phyloP scores from a whole-genome alignment of 1,140 invertebrate species.

The Alviniconcha marisindica region DNA sequence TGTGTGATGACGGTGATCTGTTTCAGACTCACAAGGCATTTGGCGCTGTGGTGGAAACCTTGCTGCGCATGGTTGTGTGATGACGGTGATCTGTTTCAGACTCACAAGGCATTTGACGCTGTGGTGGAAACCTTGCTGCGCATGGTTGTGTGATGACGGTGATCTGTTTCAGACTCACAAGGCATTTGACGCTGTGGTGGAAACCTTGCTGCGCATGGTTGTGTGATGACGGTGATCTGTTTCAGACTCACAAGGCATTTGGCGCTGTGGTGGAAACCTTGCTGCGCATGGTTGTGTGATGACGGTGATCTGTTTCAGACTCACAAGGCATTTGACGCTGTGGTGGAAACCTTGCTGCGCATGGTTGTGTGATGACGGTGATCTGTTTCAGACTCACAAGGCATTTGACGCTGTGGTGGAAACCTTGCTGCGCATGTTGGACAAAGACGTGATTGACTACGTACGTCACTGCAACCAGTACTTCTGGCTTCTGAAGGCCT shows the following conservation, averaged over 20 bases:
- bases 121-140: constrained; percentile 72
- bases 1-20: too few relatives aligned
- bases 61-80: too few relatives aligned
- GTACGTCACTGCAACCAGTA: constrained; percentile 77
- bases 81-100: constrained; percentile 53
- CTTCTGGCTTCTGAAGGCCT: constrained; percentile 76
- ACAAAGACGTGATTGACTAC: constrained; percentile 77
- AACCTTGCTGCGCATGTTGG: constrained; percentile 72
- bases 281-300: too few relatives aligned
- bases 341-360: constrained; percentile 72
- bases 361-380: constrained; percentile 60
- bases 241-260: background rate
- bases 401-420: constrained; percentile 72
- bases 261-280: background rate
- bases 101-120: constrained; percentile 67
- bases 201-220: too few relatives aligned
- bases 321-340: constrained; percentile 66
- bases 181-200: background rate
- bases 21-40: too few relatives aligned
- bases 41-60: too few relatives aligned
- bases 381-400: constrained; percentile 67
- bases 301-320: constrained; percentile 59
- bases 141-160: constrained; percentile 68
- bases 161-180: too few relatives aligned
- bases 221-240: too few relatives aligned